phyloP scores from a whole-genome alignment of 1,140 invertebrate genomes.

The Scaptodrosophila lebanonensis region DNA sequence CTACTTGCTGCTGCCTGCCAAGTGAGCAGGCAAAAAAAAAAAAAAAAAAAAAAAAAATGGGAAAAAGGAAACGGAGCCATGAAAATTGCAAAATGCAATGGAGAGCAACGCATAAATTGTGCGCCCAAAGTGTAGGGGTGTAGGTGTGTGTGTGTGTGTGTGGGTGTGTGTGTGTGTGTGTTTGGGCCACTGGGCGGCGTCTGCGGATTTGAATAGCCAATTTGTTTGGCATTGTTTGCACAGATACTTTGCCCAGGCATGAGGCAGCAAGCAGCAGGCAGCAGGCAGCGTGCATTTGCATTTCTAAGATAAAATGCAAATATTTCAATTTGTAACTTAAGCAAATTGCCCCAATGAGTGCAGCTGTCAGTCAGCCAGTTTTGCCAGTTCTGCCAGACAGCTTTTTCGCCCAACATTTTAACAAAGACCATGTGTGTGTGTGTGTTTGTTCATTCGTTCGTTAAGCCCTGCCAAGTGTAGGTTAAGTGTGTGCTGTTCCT shows the following conservation, averaged over 20 bases:
- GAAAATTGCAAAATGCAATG: constrained; percentile 71
- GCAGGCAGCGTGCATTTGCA: constrained; percentile 48
- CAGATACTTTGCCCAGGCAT: constrained; percentile 37
- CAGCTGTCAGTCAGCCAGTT: constrained; percentile 66
- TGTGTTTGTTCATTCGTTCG: too few species aligned
- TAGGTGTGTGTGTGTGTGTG: background rate
- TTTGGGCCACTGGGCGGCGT: constrained; percentile 23
- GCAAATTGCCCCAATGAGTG: constrained; percentile 75
- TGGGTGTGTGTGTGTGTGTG: background rate
- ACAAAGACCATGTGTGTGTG: background rate
- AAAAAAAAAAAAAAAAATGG: constrained; percentile 11
- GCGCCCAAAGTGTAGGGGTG: constrained; percentile 26
- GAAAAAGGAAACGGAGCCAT: constrained; percentile 44
- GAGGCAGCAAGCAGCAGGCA: background rate
- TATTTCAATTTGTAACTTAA: constrained; percentile 77
- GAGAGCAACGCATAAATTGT: constrained; percentile 68
- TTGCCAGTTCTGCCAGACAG: too few species aligned
- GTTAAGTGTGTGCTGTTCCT: too few species aligned
- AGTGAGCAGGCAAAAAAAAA: constrained; percentile 30
- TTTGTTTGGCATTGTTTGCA: constrained; percentile 73
- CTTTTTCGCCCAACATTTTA: too few species aligned
- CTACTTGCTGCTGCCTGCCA: constrained; percentile 20
- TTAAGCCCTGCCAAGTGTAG: too few species aligned
- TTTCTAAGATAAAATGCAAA: constrained; percentile 76
- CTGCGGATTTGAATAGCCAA: constrained; percentile 74